Conservation (phyloP, 2,797 vertebrate genomes). For the Pogoniulus pusillus region DNA sequence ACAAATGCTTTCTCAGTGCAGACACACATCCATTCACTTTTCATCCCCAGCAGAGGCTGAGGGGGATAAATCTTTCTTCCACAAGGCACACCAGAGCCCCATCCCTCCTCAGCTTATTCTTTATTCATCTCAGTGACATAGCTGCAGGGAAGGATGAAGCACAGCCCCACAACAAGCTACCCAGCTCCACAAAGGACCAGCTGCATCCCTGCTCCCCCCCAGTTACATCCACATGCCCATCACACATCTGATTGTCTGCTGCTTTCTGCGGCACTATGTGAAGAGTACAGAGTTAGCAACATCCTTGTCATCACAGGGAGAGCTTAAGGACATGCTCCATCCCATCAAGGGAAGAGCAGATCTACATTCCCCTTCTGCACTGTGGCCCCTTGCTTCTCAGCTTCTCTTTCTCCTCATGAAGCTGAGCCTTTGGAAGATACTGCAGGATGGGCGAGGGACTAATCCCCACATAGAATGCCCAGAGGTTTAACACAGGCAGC, state of each 20-base stretch:
- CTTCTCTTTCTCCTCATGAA: neutral
- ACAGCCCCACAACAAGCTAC: neutral
- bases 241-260: neutral
- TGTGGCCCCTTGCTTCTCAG: neutral
- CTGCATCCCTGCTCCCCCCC: rapidly evolving
- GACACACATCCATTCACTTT: neutral
- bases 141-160: neutral
- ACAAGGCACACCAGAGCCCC: neutral
- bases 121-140: neutral
- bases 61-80: neutral
- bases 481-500: neutral
- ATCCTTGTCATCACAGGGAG: rapidly evolving
- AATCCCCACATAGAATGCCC: neutral
- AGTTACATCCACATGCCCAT: rapidly evolving
- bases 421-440: neutral
- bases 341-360: neutral
- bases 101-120: rapidly evolving
- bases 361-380: neutral
- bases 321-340: neutral
- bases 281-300: neutral
- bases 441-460: neutral
- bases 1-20: rapidly evolving
- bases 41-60: neutral
- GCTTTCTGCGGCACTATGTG: neutral
- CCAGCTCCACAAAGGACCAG: neutral